These are phyloP conservation scores for Phoebastria nigripes DNA, from an alignment of 2,797 vertebrate species.

Conservation along the genomic window DNA sequence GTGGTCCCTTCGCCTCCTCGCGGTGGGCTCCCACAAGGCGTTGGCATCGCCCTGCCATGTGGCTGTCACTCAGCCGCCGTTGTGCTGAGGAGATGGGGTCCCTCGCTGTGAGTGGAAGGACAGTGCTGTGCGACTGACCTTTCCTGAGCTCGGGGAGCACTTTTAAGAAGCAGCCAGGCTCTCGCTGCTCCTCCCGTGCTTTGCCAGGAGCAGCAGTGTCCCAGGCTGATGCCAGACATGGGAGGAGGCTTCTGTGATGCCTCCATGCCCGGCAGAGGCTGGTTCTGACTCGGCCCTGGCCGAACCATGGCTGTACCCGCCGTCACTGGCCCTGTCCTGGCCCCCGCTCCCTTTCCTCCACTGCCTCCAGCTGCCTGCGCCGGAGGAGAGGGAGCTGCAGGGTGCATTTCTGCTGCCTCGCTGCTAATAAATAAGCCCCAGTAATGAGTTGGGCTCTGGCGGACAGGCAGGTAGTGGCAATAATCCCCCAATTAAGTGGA, in stretches of 20 bases:
- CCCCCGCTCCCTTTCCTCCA: neutral
- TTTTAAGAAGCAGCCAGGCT: neutral
- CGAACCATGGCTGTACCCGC: rapidly evolving
- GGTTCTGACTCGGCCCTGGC: neutral
- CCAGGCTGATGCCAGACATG: neutral
- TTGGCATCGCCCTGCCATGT: neutral
- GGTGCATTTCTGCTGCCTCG: neutral
- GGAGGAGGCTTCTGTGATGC: neutral
- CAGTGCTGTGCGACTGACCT: neutral
- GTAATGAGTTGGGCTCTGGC: conserved; percentile 37
- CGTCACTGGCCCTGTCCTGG: neutral
- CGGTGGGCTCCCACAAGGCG: rapidly evolving
- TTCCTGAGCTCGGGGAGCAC: neutral
- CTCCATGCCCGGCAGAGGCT: rapidly evolving
- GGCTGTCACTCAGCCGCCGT: neutral
- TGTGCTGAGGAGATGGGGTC: neutral
- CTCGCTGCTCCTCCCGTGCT: neutral
- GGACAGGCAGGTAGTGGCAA: conserved; percentile 6
- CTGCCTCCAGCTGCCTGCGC: neutral
- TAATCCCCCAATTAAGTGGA: conserved; percentile 61
- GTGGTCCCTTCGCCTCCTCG: rapidly evolving
- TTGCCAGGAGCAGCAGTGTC: neutral
- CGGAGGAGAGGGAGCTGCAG: neutral
- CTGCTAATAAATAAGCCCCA: conserved; percentile 37
- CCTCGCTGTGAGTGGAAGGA: neutral